Conservation (phyloP, 1,140 invertebrate genomes). For the Drosophila grimshawi region DNA sequence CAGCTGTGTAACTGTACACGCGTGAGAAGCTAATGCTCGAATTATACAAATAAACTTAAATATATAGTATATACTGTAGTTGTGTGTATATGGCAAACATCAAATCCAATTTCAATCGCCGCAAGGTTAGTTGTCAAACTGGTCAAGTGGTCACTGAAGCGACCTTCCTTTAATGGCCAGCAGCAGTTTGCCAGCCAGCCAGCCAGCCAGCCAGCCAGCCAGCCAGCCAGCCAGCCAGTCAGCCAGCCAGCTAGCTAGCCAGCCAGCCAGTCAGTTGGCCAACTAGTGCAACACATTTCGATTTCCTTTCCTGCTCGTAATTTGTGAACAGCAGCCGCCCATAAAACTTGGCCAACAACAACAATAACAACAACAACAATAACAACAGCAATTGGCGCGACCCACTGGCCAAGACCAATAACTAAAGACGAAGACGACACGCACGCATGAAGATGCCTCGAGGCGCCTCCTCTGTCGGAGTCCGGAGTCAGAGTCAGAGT, state of each 20-base stretch:
- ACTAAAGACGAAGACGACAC: slow-evolving; percentile 9
- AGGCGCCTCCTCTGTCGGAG: slow-evolving; percentile 31
- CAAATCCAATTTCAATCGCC: slow-evolving; percentile 45
- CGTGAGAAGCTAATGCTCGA: slow-evolving; percentile 57
- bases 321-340: slow-evolving; percentile 54
- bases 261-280: slow-evolving; percentile 1
- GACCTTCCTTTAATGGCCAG: slow-evolving; percentile 78
- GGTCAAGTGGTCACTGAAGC: slow-evolving; percentile 53
- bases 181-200: background rate
- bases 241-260: slow-evolving; percentile 47
- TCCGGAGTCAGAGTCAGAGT: background rate
- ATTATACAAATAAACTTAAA: background rate
- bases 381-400: slow-evolving; percentile 14
- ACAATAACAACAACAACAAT: too few species aligned
- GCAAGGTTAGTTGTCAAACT: slow-evolving; percentile 51
- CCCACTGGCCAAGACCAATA: slow-evolving; percentile 42
- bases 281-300: slow-evolving; percentile 74
- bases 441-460: slow-evolving; percentile 52
- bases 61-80: background rate
- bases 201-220: background rate
- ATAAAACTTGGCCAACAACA: slow-evolving; percentile 29
- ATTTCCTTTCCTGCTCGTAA: slow-evolving; percentile 67
- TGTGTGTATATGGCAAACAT: background rate
- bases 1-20: slow-evolving; percentile 64
- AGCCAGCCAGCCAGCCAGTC: too few species aligned